A percentile compares a stretch with the other conserved stretches of the same genome.
These are phyloP conservation scores for Meiosimyza decipiens DNA, from an alignment of 2,888 invertebrate genomes.

Conservation along the genomic window DNA sequence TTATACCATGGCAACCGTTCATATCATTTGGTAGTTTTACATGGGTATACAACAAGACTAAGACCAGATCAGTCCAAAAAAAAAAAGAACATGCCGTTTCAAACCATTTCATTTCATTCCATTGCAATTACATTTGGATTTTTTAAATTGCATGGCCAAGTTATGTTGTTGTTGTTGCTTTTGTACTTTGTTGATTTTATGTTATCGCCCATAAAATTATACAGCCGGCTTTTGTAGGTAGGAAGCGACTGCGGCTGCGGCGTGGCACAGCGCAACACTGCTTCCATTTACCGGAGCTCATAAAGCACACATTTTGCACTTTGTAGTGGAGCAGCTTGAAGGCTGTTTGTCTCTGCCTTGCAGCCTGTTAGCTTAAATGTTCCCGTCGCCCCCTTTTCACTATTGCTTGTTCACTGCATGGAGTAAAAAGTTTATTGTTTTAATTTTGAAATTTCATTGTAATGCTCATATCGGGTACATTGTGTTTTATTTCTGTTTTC, in stretches of 20 bases:
- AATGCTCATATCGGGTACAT: no score
- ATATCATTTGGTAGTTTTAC: constrained; percentile 1
- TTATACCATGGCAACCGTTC: neutral
- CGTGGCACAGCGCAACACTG: neutral
- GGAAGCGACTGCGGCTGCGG: no score
- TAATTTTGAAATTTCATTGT: no score
- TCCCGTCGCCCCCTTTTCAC: no score
- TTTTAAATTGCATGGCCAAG: constrained; percentile 24
- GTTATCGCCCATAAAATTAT: constrained; percentile 32
- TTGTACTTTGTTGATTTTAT: constrained; percentile 6
- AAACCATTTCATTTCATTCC: constrained; percentile 24
- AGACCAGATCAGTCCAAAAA: constrained; percentile 13
- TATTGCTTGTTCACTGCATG: no score
- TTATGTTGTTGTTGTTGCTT: neutral
- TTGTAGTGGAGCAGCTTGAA: neutral
- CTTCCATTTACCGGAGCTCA: constrained; percentile 23
- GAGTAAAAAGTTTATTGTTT: no score
- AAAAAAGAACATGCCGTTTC: constrained; percentile 1
- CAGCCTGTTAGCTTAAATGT: no score
- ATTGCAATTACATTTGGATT: constrained; percentile 24
- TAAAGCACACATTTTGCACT: constrained; percentile 27
- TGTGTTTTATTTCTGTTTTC: no score
- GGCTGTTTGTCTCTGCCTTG: neutral
- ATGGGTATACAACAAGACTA: no score
- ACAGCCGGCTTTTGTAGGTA: neutral